Evolutionary conservation across 2,888 invertebrate species (phyloP).

Genomic region (Eristalinus aeneus): DNA sequence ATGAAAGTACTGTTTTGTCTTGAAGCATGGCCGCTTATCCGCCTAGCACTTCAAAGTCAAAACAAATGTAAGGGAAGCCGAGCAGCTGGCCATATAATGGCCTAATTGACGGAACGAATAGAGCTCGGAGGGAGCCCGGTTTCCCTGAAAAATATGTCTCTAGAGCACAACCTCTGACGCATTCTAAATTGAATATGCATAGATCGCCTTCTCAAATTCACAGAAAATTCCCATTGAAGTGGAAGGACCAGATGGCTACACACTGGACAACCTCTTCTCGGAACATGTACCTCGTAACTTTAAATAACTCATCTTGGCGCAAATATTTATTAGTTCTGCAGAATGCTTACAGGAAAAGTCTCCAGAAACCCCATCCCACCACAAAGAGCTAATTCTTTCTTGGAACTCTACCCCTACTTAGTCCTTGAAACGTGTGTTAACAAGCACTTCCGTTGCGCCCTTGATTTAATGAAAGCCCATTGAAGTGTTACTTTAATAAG

Average conservation of each 20-base stretch:
- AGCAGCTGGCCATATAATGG: not conserved
- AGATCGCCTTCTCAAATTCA: no score
- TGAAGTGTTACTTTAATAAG: constrained; percentile 52
- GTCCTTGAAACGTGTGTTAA: constrained; percentile 1
- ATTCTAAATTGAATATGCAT: no score
- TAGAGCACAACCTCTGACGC: no score
- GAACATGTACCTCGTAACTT: not conserved
- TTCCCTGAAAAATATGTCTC: not conserved
- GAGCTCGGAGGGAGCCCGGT: not conserved
- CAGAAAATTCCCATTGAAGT: no score
- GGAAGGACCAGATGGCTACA: not conserved
- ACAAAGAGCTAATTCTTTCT: not conserved
- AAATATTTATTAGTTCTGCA: not conserved
- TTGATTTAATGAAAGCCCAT: constrained; percentile 48
- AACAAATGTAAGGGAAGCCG: not conserved
- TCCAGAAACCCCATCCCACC: not conserved
- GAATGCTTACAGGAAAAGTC: not conserved
- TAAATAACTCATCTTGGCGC: not conserved
- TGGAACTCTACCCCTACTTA: not conserved
- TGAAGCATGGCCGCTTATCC: not conserved
- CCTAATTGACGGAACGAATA: not conserved
- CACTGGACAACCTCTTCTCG: not conserved
- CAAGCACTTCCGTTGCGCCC: constrained; percentile 5
- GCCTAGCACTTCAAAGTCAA: not conserved
- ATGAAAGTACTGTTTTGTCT: not conserved